Base-by-base conservation (phyloP, 2,113 vertebrate genomes). In the Enhydra lutris region DNA sequence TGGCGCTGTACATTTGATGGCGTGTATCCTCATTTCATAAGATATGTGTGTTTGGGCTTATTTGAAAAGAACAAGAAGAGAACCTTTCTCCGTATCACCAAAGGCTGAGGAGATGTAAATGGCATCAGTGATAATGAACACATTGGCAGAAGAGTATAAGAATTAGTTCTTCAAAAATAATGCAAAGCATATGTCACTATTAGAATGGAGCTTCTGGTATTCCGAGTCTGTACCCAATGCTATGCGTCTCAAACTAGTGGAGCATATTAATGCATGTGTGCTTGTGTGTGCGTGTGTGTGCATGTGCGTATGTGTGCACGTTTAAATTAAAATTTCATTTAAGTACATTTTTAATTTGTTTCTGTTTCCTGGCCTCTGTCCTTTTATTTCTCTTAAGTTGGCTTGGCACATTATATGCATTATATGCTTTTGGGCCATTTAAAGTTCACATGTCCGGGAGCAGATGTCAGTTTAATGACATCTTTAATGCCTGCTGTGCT, bases 381-480 rank as follows among this genome's bases (percentile, higher is more conserved):
- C 74, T 93, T 96, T 95, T 93, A 80, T 91, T 95, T 95, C 50
- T 94, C 59, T 90, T 96, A 76, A 87, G 45, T n/a, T 91, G 73
- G 47, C 79, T 57, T 82, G n/a, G 84, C 26, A 67, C 57, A 69
- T 71, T 92, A 47, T 45, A 59, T 83, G 69, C 57, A 65, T 65
- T 92, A 39, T 55, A 59, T 80, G 74, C 96, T 94, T 89, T 91
- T 1, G 1, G 94, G 79, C 84, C 94, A 78, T 97, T 95, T 95
- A 95, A 94, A 92, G 91, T 94, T 95, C 86, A 18, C 11, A 12
- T 86, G 89, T 95, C 94, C 78, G 0, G 23, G 80, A 98, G 92
- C 97, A 98, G 96, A 97, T 98, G 97, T 47, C 26, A 4, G 63
- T 83, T 97, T 98, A 98, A 97, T 97, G 84, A 85, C 89, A 91